Conservation (phyloP, 2,888 invertebrate genomes). For the Andrena haemorrhoa region DNA sequence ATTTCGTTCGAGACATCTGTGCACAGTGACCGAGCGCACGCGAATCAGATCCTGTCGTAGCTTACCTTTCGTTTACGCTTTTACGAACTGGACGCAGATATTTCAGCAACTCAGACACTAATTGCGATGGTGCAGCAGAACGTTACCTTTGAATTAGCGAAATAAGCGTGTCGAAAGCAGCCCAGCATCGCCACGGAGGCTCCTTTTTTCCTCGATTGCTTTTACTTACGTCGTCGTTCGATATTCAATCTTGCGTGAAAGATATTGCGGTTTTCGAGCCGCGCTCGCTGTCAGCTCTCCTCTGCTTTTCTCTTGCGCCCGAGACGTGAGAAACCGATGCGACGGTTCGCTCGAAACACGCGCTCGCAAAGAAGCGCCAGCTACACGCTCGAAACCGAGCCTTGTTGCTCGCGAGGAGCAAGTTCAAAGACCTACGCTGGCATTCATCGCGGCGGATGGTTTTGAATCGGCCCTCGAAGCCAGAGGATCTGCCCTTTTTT, state of each 20-base stretch:
- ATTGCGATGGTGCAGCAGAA: background rate
- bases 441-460: constrained; percentile 62
- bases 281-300: constrained; percentile 8
- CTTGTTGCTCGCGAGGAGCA: constrained; percentile 52
- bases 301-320: constrained; percentile 17
- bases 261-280: constrained; percentile 43
- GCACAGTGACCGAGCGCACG: background rate
- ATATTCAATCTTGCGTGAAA: constrained; percentile 56
- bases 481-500: constrained; percentile 59
- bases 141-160: background rate
- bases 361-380: constrained; percentile 41
- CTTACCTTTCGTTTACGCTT: background rate
- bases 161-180: background rate
- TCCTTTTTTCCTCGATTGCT: constrained; percentile 14
- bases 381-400: constrained; percentile 52
- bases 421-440: constrained; percentile 72
- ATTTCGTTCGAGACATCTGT: background rate
- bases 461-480: constrained; percentile 56
- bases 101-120: background rate
- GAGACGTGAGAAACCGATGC: constrained; percentile 56
- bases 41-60: background rate
- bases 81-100: too few species aligned
- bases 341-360: constrained; percentile 16
- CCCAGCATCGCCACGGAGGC: background rate
- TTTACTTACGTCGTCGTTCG: constrained; percentile 38